Conservation (phyloP, 2,113 vertebrate genomes). For the Alouatta palliata region DNA sequence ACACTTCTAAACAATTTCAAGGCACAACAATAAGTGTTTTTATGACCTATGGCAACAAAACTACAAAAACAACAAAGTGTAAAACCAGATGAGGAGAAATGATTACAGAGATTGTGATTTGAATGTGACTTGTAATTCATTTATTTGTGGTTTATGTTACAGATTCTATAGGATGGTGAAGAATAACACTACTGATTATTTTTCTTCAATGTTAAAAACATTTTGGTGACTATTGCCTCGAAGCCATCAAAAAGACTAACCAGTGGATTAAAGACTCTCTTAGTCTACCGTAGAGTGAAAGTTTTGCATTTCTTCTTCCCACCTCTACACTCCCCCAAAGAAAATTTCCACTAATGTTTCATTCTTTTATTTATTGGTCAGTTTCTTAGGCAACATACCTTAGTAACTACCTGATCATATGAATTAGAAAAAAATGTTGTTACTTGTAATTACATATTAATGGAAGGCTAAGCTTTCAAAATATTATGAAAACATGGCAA, state of each 20-base stretch:
- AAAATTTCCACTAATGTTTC: not conserved
- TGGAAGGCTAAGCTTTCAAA: not conserved
- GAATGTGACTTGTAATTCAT: not conserved
- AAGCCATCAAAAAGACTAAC: not conserved
- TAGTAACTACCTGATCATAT: not conserved
- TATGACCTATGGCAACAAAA: not conserved
- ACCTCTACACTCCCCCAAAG: accelerated
- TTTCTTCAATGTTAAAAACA: not conserved
- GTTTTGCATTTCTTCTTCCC: not conserved
- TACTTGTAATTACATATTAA: not conserved
- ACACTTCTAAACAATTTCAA: not conserved
- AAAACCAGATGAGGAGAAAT: not conserved
- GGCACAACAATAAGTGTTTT: not conserved
- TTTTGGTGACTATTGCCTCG: not conserved
- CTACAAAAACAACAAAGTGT: not conserved
- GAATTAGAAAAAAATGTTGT: not conserved
- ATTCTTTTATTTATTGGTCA: not conserved
- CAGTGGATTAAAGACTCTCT: not conserved
- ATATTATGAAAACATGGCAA: not conserved
- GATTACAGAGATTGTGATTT: not conserved
- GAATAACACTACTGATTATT: not conserved
- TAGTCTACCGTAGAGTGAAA: not conserved
- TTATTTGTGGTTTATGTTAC: not conserved
- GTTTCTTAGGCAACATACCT: not conserved
- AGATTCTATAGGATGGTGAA: not conserved